Conservation (phyloP, 2,797 vertebrate species). For the Poecilia gillii region DNA sequence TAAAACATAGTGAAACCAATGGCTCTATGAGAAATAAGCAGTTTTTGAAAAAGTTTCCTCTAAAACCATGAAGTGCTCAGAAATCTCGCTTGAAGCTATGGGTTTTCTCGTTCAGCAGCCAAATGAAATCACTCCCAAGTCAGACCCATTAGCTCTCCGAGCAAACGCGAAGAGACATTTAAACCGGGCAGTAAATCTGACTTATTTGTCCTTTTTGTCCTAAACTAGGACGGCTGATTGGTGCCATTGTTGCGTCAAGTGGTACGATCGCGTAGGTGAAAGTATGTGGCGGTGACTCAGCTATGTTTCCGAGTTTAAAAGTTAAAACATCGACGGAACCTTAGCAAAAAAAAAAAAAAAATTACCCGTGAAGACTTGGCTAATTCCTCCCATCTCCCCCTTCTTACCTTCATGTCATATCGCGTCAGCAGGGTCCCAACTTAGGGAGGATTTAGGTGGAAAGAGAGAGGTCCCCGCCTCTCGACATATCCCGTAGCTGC, state of each 20-base stretch:
- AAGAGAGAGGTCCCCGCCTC: constrained; percentile 67
- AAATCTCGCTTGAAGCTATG: background rate
- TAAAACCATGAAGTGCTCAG: background rate
- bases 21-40: background rate
- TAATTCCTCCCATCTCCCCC: constrained; percentile 38
- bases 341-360: background rate
- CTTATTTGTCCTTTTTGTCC: constrained; percentile 43
- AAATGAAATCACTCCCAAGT: background rate
- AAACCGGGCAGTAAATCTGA: background rate
- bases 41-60: background rate
- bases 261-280: constrained; percentile 48
- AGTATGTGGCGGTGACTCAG: constrained; percentile 79
- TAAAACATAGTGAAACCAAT: background rate
- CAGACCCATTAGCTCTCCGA: background rate
- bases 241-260: constrained; percentile 72
- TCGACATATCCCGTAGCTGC: constrained; percentile 68
- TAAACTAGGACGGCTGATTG: constrained; percentile 44
- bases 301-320: constrained; percentile 58
- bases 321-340: constrained; percentile 37
- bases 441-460: constrained; percentile 63
- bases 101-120: background rate
- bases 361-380: background rate
- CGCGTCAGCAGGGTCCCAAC: constrained; percentile 72
- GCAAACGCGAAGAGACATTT: background rate
- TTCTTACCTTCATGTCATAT: constrained; percentile 79